Conservation (phyloP, 1,140 invertebrate species). For the Zophobas atratus region DNA sequence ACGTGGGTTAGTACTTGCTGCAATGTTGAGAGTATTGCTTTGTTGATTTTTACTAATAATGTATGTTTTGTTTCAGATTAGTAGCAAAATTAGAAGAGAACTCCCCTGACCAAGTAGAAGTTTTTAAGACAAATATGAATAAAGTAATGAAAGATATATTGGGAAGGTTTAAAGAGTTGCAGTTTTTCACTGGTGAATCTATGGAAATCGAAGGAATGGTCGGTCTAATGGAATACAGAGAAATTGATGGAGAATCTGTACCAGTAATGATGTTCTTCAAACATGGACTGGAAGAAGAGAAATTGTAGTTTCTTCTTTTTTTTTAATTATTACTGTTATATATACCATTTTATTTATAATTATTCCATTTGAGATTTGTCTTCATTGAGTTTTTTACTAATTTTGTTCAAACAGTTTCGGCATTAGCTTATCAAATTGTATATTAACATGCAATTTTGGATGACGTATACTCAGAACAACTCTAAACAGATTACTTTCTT, state of each 20-base stretch:
- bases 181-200: slow-evolving; percentile 96
- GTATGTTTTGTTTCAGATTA: slow-evolving; percentile 74
- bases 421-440: slow-evolving; percentile 19
- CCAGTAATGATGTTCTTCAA: slow-evolving; percentile 97
- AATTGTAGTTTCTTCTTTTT: slow-evolving; percentile 75
- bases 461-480: slow-evolving; percentile 32
- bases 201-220: slow-evolving; percentile 96
- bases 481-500: slow-evolving; percentile 36
- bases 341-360: slow-evolving; percentile 30
- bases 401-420: slow-evolving; percentile 13
- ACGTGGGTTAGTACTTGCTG: no score
- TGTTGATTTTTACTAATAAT: slow-evolving; percentile 42
- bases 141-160: slow-evolving; percentile 96
- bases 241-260: slow-evolving; percentile 84
- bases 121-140: slow-evolving; percentile 94
- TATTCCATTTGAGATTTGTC: slow-evolving; percentile 23
- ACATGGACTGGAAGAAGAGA: slow-evolving; percentile 95
- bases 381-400: slow-evolving; percentile 7
- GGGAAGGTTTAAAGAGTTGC: slow-evolving; percentile 91
- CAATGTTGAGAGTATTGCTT: neutral
- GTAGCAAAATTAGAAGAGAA: slow-evolving; percentile 87
- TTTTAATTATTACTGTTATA: slow-evolving; percentile 26
- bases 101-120: slow-evolving; percentile 86
- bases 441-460: neutral
- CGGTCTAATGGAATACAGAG: slow-evolving; percentile 94